These are phyloP conservation scores for Paracentrotus lividus DNA, from an alignment of 53 echinoderm and acorn worm genomes.

Conservation along the genomic window DNA sequence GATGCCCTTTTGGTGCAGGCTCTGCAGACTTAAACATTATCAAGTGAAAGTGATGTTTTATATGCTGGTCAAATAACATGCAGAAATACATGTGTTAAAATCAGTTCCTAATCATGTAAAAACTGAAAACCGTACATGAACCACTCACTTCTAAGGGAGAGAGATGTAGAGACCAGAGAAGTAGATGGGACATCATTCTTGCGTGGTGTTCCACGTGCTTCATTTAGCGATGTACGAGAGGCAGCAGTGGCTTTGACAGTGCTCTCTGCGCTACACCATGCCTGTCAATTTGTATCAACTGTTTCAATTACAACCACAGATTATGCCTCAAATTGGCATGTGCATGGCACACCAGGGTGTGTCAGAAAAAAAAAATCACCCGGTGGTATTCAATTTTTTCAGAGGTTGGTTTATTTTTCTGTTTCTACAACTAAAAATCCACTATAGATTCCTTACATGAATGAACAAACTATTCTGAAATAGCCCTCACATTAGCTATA, in stretches of 20 bases:
- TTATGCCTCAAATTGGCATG: conserved; percentile 53
- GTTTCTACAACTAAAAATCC: too few relatives aligned
- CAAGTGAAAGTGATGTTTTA: too few relatives aligned
- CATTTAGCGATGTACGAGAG: background rate
- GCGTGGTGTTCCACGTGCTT: conserved; percentile 10
- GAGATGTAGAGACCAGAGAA: background rate
- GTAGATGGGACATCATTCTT: background rate
- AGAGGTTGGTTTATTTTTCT: background rate
- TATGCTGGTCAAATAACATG: too few relatives aligned
- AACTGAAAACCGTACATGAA: background rate
- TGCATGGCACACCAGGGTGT: conserved; percentile 1
- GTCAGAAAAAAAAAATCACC: background rate
- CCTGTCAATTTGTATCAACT: conserved; percentile 62
- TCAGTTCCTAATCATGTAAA: background rate
- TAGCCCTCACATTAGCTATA: too few relatives aligned
- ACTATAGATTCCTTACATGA: too few relatives aligned
- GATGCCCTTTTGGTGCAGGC: too few relatives aligned
- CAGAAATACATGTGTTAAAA: too few relatives aligned
- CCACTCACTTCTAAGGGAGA: background rate
- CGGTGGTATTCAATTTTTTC: background rate
- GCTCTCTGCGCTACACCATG: conserved; percentile 31
- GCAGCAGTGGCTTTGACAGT: conserved; percentile 22
- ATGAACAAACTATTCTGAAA: too few relatives aligned
- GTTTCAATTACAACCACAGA: conserved; percentile 59
- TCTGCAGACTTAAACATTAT: too few relatives aligned